Base-by-base conservation (phyloP, 2,797 vertebrate genomes). In the Poeciliopsis turneri region DNA sequence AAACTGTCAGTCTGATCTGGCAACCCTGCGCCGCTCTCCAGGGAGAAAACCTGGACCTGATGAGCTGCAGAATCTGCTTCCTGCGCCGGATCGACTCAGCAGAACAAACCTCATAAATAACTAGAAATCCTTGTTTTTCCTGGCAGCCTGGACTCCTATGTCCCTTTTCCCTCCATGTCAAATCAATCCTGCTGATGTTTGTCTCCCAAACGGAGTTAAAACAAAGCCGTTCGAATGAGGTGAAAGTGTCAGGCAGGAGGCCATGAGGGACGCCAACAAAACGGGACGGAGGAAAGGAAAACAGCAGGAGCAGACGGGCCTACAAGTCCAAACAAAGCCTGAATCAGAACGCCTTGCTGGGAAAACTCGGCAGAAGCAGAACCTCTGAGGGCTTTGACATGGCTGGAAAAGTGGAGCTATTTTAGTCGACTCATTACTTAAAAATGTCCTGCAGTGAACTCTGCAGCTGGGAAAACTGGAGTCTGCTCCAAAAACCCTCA, bases 31-130 rank as follows among this genome's bases (percentile, higher is more conserved):
- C 39, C 20, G 3, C 39, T 8, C 66, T 69, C 68, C 41, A 28
- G 41, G 68, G 43, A 28, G 1, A 45, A 45, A 45, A 18, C 66
- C 39, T 43, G 18, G 18, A 3, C 8, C 39, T 41, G 18, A 41
- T 10, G 59, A 84, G 84, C 79, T 80, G 78, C 70, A 85, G 78
- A 81, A 81, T 33, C 43, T 49, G 78, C 84, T 90, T 91, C 87
- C 91, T 85, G 73, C 55, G 57, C 41, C 57, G 71, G 79, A 33
- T 13, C 47, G 72, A 66, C 25, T 71, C 61, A 71, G 64, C 41
- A 76, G 59, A 88, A 76, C 81, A 61, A 11, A 49, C 18, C 45
- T 69, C 45, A 20, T 39, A 12, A 55, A n/a, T 12, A n/a, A 20
- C 7, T 36, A 7, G 16, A 64, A 33, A 18, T 36, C 6, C 9